Evolutionary conservation across 2,888 invertebrate species (phyloP), one percentile per base, ranked within the genome.

Genomic region (Athalia cordata): DNA sequence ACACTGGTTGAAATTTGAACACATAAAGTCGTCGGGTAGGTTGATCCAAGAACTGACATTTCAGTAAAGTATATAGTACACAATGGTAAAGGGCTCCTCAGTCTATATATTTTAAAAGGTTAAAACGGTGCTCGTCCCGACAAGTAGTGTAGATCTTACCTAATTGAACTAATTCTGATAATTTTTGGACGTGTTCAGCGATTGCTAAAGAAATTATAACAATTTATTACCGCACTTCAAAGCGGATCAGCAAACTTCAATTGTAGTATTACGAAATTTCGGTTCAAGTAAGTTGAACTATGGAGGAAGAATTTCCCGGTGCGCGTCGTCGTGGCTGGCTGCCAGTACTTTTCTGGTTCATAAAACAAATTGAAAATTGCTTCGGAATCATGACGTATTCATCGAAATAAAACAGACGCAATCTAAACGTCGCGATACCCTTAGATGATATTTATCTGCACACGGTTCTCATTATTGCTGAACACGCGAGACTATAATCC

Each of bases 91-190:
- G 72, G 72, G 72, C 72, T 72, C 72, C 59, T 8, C 13, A 59
- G 72, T 47, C 72, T 72, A 59, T 52, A 72, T 59, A 72, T 72
- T 72, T 72, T 9, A 8, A 72, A 72, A 72, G 72, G 72, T 72
- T 72, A 72, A n/a, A 45, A 59, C 43, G 72, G 15, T 72, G 45
- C 59, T 49, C 9, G 4, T 47, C 15, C 57, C 13, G 29, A 72
- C 59, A 6, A 5, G 59, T 29, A 57, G 59, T 72, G 29, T 52
- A 52, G 5, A 11, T 52, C 55, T 43, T 50, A 43, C 55, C 15
- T 15, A 57, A 57, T 43, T 57, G 13, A 57, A 45, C 13, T 13
- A 45, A 47, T 59, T 72, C 47, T 4, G 11, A 72, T 59, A 45
- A 59, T 57, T 9, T 72, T 47, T 8, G 13, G 3, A 5, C 0